phyloP scores from a whole-genome alignment of 2,113 vertebrate genomes.

The Microcebus griseorufus region DNA sequence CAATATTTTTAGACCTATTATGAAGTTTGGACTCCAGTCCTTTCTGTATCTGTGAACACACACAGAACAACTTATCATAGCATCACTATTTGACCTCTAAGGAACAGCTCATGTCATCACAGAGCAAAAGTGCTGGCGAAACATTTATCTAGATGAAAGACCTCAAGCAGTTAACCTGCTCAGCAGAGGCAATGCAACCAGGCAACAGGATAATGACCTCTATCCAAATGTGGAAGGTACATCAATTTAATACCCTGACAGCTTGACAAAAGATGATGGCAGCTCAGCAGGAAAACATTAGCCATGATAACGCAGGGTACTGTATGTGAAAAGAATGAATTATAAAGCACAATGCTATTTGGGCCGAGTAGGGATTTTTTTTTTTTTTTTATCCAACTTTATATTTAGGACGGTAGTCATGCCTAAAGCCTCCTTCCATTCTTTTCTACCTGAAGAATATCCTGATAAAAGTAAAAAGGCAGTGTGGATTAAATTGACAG shows the following conservation, averaged over 20 bases:
- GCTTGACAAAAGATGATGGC: conserved; percentile 83
- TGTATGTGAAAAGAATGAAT: conserved; percentile 80
- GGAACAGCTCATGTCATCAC: conserved; percentile 78
- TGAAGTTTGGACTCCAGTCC: conserved; percentile 35
- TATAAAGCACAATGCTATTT: conserved; percentile 80
- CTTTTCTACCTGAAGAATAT: conserved; percentile 72
- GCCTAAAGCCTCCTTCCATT: conserved; percentile 74
- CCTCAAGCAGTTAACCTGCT: conserved; percentile 88
- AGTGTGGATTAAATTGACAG: conserved; percentile 37
- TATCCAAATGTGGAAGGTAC: conserved; percentile 86
- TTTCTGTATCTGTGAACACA: conserved; percentile 48
- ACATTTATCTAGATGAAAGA: conserved; percentile 88
- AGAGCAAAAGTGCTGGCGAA: conserved; percentile 80
- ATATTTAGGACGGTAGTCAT: conserved; percentile 71
- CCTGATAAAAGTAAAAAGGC: conserved; percentile 60
- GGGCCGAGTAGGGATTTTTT: conserved; percentile 75
- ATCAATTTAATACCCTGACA: conserved; percentile 84
- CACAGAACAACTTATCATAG: conserved; percentile 68
- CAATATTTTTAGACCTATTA: conserved; percentile 67
- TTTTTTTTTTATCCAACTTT: conserved; percentile 69
- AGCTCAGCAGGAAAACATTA: conserved; percentile 85
- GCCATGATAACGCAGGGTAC: conserved; percentile 81
- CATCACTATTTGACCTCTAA: conserved; percentile 80
- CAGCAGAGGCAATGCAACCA: conserved; percentile 82
- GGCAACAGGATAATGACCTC: conserved; percentile 87